These are phyloP conservation scores for Drosophila melanocephala DNA, from an alignment of 2,888 invertebrate species.

Conservation along the genomic window DNA sequence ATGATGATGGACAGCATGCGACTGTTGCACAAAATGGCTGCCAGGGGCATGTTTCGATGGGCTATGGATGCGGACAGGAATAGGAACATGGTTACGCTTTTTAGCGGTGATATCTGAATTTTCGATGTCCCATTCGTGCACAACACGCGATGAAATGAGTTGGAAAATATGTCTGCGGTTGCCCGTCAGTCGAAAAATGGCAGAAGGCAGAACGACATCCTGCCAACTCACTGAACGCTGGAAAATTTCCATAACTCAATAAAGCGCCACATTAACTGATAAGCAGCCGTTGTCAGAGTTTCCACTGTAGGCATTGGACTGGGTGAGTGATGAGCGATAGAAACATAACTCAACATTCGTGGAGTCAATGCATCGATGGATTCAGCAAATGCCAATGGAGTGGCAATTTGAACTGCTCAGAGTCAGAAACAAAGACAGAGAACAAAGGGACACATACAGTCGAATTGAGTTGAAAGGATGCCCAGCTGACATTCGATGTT, in stretches of 20 bases:
- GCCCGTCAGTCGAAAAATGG: conserved; percentile 12
- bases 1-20: conserved; percentile 42
- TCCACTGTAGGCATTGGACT: conserved; percentile 21
- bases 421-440: conserved; percentile 9
- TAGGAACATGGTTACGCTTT: conserved; percentile 66
- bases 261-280: conserved; percentile 57
- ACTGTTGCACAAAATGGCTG: conserved; percentile 55
- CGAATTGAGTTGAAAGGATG: conserved; percentile 35
- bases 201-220: conserved; percentile 14
- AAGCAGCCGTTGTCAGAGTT: conserved; percentile 38
- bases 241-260: conserved; percentile 65
- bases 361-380: conserved; percentile 18
- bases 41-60: conserved; percentile 8
- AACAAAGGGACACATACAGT: conserved; percentile 38
- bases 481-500: not conserved
- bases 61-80: conserved; percentile 16
- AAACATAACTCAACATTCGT: conserved; percentile 34
- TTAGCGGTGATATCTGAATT: conserved; percentile 77
- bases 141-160: conserved; percentile 75
- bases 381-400: conserved; percentile 32
- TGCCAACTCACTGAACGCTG: conserved; percentile 27
- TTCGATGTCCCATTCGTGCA: conserved; percentile 56
- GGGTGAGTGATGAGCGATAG: conserved; percentile 48
- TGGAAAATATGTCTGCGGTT: conserved; percentile 82
- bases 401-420: conserved; percentile 37